Evolutionary conservation across 2,113 vertebrate genomes (phyloP).

Genomic region (Willisornis vidua): DNA sequence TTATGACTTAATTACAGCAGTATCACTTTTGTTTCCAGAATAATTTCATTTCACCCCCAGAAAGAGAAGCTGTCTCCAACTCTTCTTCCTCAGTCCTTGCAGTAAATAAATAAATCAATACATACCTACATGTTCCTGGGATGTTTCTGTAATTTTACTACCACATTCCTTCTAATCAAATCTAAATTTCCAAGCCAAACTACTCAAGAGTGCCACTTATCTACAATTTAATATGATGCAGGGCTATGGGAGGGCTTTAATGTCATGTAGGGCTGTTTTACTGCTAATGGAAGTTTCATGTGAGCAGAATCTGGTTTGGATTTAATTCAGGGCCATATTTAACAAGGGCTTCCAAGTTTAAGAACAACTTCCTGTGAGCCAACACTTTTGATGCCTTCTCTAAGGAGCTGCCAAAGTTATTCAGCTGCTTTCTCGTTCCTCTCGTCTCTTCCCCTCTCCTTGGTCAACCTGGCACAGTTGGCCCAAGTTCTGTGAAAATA

Average conservation of each 20-base stretch:
- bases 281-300: not conserved
- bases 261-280: not conserved
- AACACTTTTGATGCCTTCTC: not conserved
- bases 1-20: not conserved
- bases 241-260: not conserved
- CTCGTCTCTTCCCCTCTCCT: not conserved
- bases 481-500: not conserved
- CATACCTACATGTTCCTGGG: not conserved
- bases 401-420: not conserved
- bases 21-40: not conserved
- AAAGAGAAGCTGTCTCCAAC: not conserved
- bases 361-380: not conserved
- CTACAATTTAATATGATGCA: not conserved
- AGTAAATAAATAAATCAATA: not conserved
- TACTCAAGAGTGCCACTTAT: not conserved
- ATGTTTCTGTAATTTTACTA: not conserved
- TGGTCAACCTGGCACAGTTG: not conserved
- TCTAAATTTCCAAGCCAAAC: not conserved
- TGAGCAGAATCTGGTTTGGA: not conserved
- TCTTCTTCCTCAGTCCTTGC: not conserved
- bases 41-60: not conserved
- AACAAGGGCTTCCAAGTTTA: conserved; percentile 8
- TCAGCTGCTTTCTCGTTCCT: not conserved
- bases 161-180: not conserved
- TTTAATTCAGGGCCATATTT: conserved; percentile 1